Evolutionary conservation across 2,113 vertebrate species (phyloP).

Genomic region (Elanoides forficatus): DNA sequence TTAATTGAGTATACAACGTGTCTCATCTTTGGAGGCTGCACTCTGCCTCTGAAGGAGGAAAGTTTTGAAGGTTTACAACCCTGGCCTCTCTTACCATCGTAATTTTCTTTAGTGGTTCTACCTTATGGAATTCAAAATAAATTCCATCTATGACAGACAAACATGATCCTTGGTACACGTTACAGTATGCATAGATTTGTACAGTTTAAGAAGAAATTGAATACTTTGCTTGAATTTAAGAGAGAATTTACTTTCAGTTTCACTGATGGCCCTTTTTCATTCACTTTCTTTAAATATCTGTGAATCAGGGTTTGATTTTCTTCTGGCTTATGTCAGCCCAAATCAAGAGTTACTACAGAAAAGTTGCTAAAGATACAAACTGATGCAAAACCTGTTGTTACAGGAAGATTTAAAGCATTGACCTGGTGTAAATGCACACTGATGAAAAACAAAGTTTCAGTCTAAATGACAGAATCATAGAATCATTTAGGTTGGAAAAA

Average conservation of each 20-base stretch:
- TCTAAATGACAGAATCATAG: background rate
- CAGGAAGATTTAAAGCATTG: background rate
- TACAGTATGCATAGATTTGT: background rate
- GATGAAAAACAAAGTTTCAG: background rate
- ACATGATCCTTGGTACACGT: background rate
- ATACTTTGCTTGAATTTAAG: background rate
- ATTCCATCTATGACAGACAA: background rate
- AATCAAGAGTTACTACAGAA: background rate
- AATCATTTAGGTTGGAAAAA: too few relatives aligned
- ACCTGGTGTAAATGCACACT: background rate
- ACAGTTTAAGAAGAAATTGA: background rate
- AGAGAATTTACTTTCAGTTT: background rate
- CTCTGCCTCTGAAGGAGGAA: background rate
- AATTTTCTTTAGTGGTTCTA: background rate
- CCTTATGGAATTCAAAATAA: background rate
- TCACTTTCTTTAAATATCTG: background rate
- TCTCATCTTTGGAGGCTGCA: background rate
- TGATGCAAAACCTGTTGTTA: background rate
- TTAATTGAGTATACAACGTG: fast-evolving
- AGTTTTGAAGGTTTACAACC: background rate
- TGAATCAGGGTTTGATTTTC: background rate
- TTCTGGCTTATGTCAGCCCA: background rate
- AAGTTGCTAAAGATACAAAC: background rate
- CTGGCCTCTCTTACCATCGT: background rate
- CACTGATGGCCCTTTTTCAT: background rate